phyloP scores from a whole-genome alignment of 2,888 invertebrate genomes.

The Drosophila macrospina region DNA sequence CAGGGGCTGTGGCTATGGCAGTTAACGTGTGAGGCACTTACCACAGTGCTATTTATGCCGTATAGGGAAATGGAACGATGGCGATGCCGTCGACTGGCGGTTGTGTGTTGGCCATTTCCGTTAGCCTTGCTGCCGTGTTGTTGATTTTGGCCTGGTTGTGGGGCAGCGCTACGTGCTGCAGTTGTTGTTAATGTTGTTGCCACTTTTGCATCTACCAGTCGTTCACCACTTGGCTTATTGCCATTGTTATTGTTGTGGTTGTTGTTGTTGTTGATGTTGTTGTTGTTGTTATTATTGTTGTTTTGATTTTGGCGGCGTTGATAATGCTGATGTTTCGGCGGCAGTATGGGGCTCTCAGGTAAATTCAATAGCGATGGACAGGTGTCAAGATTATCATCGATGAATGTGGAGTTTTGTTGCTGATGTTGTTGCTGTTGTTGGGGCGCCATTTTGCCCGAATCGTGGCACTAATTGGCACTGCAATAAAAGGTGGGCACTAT shows the following conservation, averaged over 20 bases:
- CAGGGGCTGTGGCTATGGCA: neutral
- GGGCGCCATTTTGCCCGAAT: constrained; percentile 74
- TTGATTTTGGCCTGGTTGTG: constrained; percentile 59
- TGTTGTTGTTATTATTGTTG: constrained; percentile 53
- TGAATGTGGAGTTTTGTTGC: constrained; percentile 84
- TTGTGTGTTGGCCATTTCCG: constrained; percentile 62
- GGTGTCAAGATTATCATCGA: constrained; percentile 79
- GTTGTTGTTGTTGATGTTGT: constrained; percentile 40
- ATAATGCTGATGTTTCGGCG: constrained; percentile 60
- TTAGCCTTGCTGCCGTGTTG: constrained; percentile 58
- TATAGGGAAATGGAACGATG: constrained; percentile 80
- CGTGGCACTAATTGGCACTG: constrained; percentile 64
- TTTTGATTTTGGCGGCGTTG: constrained; percentile 49
- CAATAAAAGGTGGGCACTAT: constrained; percentile 41
- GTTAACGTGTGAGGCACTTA: constrained; percentile 58
- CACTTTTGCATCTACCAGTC: constrained; percentile 32
- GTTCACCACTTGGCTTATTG: constrained; percentile 41
- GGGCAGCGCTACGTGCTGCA: constrained; percentile 12
- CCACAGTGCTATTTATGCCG: constrained; percentile 81
- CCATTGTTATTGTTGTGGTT: constrained; percentile 39
- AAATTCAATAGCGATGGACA: constrained; percentile 78
- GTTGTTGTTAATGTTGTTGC: constrained; percentile 33
- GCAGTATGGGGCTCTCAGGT: constrained; percentile 83
- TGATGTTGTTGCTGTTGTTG: constrained; percentile 47
- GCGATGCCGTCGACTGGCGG: constrained; percentile 60